Base-by-base conservation (phyloP, 2,888 invertebrate genomes). In the Leistus spinibarbis region DNA sequence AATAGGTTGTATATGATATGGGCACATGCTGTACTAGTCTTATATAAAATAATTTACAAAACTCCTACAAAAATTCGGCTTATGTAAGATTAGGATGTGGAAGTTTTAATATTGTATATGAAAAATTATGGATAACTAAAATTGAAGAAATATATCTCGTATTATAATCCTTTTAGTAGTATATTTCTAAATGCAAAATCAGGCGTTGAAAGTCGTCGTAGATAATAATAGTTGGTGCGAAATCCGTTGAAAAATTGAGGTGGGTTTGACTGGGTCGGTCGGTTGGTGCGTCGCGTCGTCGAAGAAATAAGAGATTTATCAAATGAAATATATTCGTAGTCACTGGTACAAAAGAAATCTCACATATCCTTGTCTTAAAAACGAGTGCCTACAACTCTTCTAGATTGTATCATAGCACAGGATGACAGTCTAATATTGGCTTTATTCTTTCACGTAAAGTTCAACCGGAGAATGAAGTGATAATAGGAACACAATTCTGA, bases 381-480 rank as follows among this genome's bases (percentile, higher is more conserved):
- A 73, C 73, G 67, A 67, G 62, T 54, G 60, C 60, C 67, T 64
- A 73, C 73, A 73, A 73, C 62, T 73, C 73, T 73, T 73, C 73
- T 22, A 73, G 73, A 73, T 73, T 73, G 73, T 73, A 73, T 73
- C 73, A 67, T 67, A 67, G 73, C 67, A 40, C 60, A 9, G 67
- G 73, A 73, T 73, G 73, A 73, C 73, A 73, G 73, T 73, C 66
- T 73, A 73, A 73, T 73, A 73, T 73, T 67, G 73, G 73, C 73
- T 67, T 72, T 23, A 73, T 73, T 73, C 73, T 73, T 73, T 67
- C 73, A 73, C 66, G 72, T 65, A 65, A 66, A 72, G 72, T 72
- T 72, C 72, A 73, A 62, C 53, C 40, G 40, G 5, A 60, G 73
- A 73, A 73, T 73, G 67, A 73, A 73, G 73, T 73, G 73, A 73